Conservation (phyloP, 2,113 vertebrate species). For the Macquaria australasica region DNA sequence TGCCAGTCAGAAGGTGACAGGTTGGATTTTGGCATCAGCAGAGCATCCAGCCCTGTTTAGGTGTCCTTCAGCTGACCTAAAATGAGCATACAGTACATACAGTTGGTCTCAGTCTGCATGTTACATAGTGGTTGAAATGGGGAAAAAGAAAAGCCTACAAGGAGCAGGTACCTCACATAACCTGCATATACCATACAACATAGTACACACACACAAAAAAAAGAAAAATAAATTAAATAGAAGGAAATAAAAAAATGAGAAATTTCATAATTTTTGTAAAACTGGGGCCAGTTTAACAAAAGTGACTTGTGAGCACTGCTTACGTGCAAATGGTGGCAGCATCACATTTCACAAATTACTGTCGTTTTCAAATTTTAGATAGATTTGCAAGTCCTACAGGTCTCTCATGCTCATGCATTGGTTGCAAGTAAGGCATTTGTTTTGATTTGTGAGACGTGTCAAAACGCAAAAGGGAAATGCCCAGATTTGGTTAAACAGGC, state of each 20-base stretch:
- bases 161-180: neutral
- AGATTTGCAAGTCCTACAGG: neutral
- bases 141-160: neutral
- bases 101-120: neutral
- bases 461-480: neutral
- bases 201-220: neutral
- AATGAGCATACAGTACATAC: neutral
- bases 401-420: neutral
- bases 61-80: slow-evolving; percentile 22
- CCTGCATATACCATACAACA: neutral
- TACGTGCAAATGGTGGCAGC: neutral
- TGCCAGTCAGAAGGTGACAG: neutral
- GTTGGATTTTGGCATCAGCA: neutral
- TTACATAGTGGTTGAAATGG: neutral
- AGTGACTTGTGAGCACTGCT: neutral
- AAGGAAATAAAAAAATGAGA: neutral
- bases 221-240: neutral
- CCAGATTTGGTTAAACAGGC: neutral
- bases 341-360: too few species aligned
- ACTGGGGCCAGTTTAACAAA: neutral
- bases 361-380: neutral
- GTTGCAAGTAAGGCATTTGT: neutral
- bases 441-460: neutral
- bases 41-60: neutral
- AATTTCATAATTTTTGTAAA: neutral